Conservation (phyloP, 2,113 vertebrate species). For the Athene noctua region DNA sequence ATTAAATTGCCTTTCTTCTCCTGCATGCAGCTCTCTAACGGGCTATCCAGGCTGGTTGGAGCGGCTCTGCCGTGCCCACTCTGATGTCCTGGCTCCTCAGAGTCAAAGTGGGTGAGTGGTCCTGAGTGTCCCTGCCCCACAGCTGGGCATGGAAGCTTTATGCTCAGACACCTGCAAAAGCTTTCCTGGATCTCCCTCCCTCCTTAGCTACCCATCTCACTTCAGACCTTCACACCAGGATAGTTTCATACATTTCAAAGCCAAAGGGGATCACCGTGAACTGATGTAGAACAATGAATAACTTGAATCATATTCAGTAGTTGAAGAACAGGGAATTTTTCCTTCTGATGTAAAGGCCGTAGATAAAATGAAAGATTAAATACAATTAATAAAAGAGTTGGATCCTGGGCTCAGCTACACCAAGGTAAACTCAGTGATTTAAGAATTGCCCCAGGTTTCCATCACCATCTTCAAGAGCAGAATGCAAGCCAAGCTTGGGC, state of each 20-base stretch:
- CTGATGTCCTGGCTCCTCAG: background rate
- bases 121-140: background rate
- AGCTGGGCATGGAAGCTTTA: background rate
- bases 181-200: background rate
- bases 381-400: background rate
- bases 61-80: background rate
- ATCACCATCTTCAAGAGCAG: background rate
- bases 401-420: background rate
- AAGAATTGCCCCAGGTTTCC: background rate
- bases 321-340: background rate
- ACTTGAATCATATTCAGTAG: too few relatives aligned
- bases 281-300: background rate
- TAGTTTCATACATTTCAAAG: background rate
- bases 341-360: background rate
- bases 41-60: background rate
- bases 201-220: background rate
- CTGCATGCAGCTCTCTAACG: accelerated
- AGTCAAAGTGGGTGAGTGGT: background rate
- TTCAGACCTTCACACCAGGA: too few relatives aligned
- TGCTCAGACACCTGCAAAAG: background rate
- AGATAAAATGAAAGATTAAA: background rate
- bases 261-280: background rate
- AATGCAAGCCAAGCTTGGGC: background rate
- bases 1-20: background rate
- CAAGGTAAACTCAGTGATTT: too few relatives aligned